Evolutionary conservation across 2,113 vertebrate species (phyloP).

Genomic region (Chaetodon trifascialis): DNA sequence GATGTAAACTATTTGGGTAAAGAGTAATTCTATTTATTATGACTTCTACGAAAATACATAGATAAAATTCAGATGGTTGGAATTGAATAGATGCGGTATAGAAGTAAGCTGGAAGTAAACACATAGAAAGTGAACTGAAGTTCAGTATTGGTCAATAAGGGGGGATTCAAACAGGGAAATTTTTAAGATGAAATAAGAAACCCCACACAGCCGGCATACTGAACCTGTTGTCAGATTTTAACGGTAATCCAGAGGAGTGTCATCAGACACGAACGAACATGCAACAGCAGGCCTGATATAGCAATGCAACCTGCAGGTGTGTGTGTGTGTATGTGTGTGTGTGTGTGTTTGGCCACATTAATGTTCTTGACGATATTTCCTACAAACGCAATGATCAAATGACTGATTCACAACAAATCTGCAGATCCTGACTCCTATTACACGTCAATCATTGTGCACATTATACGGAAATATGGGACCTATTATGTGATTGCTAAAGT

Average conservation of each 20-base stretch:
- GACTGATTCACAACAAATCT: neutral
- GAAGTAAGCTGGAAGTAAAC: neutral
- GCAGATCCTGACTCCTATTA: conserved; percentile 1
- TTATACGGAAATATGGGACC: neutral
- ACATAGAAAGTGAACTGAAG: neutral
- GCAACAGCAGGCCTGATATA: conserved; percentile 33
- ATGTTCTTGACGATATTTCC: conserved; percentile 34
- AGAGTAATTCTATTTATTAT: neutral
- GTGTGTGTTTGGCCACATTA: conserved; percentile 5
- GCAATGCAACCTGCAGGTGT: conserved; percentile 16
- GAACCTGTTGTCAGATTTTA: neutral
- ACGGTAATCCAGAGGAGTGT: conserved; percentile 21
- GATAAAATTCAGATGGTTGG: neutral
- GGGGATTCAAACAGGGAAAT: neutral
- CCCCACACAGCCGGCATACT: neutral
- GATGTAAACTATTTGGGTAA: neutral
- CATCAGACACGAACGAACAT: conserved; percentile 40
- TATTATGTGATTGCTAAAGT: conserved; percentile 20
- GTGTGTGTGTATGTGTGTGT: conserved; percentile 21
- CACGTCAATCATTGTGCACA: neutral
- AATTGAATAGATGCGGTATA: neutral
- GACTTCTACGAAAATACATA: neutral
- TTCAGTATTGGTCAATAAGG: neutral
- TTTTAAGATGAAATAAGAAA: neutral
- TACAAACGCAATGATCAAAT: conserved; percentile 43